Conservation (phyloP, 2,797 vertebrate genomes). For the Darevskia mixta region DNA sequence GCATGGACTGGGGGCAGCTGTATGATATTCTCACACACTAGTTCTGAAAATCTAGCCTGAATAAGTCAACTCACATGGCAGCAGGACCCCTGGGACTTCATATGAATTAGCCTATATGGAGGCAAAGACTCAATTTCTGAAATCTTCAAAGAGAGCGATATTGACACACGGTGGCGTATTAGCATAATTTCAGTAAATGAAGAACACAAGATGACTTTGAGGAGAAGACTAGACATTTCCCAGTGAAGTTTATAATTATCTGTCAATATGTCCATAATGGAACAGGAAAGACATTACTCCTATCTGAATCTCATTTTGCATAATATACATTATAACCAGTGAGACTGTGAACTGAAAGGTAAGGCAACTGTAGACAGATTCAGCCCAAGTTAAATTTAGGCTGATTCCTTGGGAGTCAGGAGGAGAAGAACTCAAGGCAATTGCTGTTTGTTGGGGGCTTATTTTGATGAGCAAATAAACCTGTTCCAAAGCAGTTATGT, state of each 20-base stretch:
- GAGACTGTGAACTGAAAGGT: slow-evolving; percentile 24
- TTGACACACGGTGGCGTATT: slow-evolving; percentile 36
- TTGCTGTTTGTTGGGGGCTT: slow-evolving; percentile 50
- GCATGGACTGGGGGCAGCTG: background rate
- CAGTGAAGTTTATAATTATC: slow-evolving; percentile 35
- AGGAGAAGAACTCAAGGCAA: slow-evolving; percentile 41
- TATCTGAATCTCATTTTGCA: background rate
- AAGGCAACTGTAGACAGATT: slow-evolving; percentile 44
- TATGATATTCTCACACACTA: background rate
- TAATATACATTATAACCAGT: slow-evolving; percentile 46
- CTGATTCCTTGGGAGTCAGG: slow-evolving; percentile 44
- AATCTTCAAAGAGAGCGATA: slow-evolving; percentile 25
- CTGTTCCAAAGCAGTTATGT: slow-evolving; percentile 27
- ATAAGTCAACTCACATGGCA: background rate
- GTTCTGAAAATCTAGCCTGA: background rate
- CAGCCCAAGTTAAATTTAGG: slow-evolving; percentile 40
- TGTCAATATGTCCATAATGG: slow-evolving; percentile 40
- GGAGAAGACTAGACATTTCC: slow-evolving; percentile 15
- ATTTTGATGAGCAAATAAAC: slow-evolving; percentile 64
- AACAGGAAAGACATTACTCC: background rate
- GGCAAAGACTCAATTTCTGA: background rate
- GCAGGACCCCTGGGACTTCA: background rate
- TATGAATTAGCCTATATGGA: background rate
- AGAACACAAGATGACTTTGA: slow-evolving; percentile 41
- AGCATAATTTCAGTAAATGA: slow-evolving; percentile 43